Percentiles rank a stretch among this genome's conserved stretches.
phyloP scores from a whole-genome alignment of 2,888 invertebrate genomes.

The Laothoe populi region DNA sequence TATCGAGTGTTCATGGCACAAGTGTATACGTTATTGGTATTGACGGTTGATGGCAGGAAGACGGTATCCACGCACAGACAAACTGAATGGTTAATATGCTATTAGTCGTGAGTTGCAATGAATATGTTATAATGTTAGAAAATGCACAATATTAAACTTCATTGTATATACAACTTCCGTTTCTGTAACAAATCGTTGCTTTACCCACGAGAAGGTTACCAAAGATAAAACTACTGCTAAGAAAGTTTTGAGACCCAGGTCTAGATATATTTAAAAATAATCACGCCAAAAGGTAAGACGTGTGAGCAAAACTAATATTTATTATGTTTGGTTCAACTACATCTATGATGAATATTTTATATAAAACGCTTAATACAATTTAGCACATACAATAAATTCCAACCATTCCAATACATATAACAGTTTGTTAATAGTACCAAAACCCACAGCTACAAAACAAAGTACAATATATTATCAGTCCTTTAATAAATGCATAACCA shows the following conservation, averaged over 20 bases:
- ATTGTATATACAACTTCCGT: background rate
- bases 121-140: slow-evolving; percentile 27
- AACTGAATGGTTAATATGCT: slow-evolving; percentile 47
- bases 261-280: slow-evolving; percentile 40
- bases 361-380: slow-evolving; percentile 26
- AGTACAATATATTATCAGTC: slow-evolving; percentile 44
- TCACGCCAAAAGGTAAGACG: slow-evolving; percentile 82
- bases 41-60: slow-evolving; percentile 78
- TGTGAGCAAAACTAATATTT: slow-evolving; percentile 63
- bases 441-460: slow-evolving; percentile 55
- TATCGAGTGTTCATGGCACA: slow-evolving; percentile 66
- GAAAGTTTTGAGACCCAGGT: slow-evolving; percentile 19
- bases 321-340: slow-evolving; percentile 2
- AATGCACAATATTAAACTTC: slow-evolving; percentile 2
- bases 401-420: slow-evolving; percentile 60
- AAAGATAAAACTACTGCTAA: slow-evolving; percentile 34
- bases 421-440: slow-evolving; percentile 53
- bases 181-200: slow-evolving; percentile 1
- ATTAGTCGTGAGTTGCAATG: slow-evolving; percentile 48
- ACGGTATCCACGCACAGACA: slow-evolving; percentile 77
- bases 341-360: slow-evolving; percentile 18
- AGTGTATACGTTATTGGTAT: slow-evolving; percentile 55
- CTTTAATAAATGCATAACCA: slow-evolving; percentile 57
- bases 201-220: slow-evolving; percentile 8
- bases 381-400: slow-evolving; percentile 26